Evolutionary conservation across 2,113 vertebrate genomes (phyloP).

Genomic region (Procapra przewalskii): DNA sequence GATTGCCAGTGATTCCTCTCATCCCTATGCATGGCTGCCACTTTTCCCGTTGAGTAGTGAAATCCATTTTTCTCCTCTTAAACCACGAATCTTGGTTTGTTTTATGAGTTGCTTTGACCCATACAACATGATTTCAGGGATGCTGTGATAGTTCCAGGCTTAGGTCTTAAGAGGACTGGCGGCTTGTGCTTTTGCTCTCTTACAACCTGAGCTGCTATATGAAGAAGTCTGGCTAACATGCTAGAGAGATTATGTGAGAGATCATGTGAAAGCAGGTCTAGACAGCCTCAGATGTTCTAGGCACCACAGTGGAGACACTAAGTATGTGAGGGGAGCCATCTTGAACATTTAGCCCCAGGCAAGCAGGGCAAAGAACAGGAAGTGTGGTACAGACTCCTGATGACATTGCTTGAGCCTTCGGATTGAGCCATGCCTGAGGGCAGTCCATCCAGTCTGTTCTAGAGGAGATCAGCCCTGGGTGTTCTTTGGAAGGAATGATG

Average conservation of each 20-base stretch:
- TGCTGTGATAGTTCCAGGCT: background rate
- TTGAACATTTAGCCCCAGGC: background rate
- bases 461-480: too few relatives aligned
- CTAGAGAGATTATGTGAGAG: background rate
- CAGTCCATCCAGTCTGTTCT: background rate
- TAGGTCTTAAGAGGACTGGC: background rate
- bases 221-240: background rate
- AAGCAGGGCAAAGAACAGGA: background rate
- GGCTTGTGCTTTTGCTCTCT: background rate
- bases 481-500: too few relatives aligned
- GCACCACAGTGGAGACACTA: background rate
- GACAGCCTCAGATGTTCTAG: background rate
- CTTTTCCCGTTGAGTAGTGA: background rate
- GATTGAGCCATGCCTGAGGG: background rate
- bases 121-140: background rate
- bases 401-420: background rate
- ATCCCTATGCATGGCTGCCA: accelerated
- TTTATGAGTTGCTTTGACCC: background rate
- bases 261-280: background rate
- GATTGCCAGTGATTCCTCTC: background rate
- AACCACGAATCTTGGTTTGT: background rate
- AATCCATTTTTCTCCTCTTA: background rate
- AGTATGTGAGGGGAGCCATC: background rate
- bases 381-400: background rate
- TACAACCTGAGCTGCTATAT: background rate